phyloP scores from a whole-genome alignment of 2,888 invertebrate species.

The Drosophila phalerata region DNA sequence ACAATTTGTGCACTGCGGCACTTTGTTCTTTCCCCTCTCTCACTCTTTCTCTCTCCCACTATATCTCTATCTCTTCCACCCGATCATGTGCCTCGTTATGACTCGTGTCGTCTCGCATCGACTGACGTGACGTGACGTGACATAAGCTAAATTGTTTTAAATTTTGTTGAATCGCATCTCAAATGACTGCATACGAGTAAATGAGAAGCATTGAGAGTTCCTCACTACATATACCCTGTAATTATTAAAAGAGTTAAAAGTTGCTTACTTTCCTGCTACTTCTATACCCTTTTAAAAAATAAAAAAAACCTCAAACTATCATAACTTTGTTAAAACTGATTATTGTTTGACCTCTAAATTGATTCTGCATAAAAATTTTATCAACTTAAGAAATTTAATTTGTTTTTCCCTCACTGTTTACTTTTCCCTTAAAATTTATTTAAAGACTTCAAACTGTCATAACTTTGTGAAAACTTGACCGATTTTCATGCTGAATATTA shows the following conservation, averaged over 20 bases:
- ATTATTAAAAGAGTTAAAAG: not conserved
- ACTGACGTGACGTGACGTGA: constrained; percentile 34
- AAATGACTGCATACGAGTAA: constrained; percentile 54
- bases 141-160: constrained; percentile 77
- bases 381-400: too few species aligned
- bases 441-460: too few species aligned
- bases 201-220: constrained; percentile 35
- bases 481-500: too few species aligned
- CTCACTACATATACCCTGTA: constrained; percentile 4
- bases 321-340: not conserved
- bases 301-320: not conserved
- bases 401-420: too few species aligned
- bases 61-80: not conserved
- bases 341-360: not conserved
- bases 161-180: constrained; percentile 71
- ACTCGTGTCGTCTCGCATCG: constrained; percentile 11
- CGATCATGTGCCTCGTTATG: too few species aligned
- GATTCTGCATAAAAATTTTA: too few species aligned
- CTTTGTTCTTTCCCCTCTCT: constrained; percentile 49
- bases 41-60: not conserved
- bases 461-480: too few species aligned
- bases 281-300: not conserved
- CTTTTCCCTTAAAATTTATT: too few species aligned
- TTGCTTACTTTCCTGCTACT: not conserved
- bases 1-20: constrained; percentile 63